Evolutionary conservation across 1,140 invertebrate species (phyloP), one percentile per base, ranked within the genome.

Genomic region (Ceratina japonica): DNA sequence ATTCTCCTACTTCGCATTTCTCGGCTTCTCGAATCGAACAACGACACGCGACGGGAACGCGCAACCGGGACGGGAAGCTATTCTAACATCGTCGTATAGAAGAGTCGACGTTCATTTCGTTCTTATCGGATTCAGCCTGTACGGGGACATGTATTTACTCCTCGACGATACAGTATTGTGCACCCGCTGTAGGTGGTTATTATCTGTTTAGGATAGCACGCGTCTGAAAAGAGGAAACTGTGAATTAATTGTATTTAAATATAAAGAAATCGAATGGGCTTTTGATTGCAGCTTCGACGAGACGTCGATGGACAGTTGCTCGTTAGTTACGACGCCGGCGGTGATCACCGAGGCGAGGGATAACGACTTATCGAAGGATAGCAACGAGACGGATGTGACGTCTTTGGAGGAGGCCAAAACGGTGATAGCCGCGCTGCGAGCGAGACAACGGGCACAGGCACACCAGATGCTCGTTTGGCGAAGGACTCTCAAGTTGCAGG

Each of bases 401-500:
- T 93, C 91, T 51, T 82, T 94, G 83, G 93, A 94, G 77, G 93
- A 94, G 86, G 93, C 93, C 4, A 91, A 92, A 70, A 87, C 86
- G 66, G 91, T 94, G 65, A 94, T 94, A 75, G 91, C 90, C 13
- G 90, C 93, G 13, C 88, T 94, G 10, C 89, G 91, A 74, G 91
- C 93, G 56, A 88, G 92, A 71, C 92, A 93, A 69, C 89, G 92
- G 75, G 88, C 89, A 15, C 93, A 94, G 69, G 88, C 93, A n/a
- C 91, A 93, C 79, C 93, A 94, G 78, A 91, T 94, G 86, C 87
- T 94, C 31, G 89, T 91, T 12, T 94, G 93, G 93, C 87, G 93
- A 37, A 92, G 92, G 80, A 91, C 93, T 63, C 89, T 93, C 18
- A 93, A 94, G 87, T 87, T 91, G n/a, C 93, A 94, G 92, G 93